These are phyloP conservation scores for Castor canadensis DNA, from an alignment of 2,113 vertebrate genomes.

Conservation along the genomic window DNA sequence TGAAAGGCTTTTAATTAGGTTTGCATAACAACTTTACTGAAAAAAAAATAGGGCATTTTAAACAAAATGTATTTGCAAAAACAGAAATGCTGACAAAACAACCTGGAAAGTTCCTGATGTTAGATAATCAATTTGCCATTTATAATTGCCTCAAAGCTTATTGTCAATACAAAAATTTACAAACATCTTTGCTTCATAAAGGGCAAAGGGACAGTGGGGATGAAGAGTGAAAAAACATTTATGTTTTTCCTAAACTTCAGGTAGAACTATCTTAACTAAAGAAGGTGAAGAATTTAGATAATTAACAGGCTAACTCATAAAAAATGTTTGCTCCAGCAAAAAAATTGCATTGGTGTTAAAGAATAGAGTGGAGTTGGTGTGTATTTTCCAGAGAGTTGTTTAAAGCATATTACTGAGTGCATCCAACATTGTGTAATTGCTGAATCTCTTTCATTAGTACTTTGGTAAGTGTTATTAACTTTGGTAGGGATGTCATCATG, in stretches of 20 bases:
- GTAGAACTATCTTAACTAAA: neutral
- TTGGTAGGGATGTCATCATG: neutral
- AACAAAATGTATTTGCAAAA: conserved; percentile 43
- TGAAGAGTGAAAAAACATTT: neutral
- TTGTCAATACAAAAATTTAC: neutral
- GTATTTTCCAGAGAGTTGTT: neutral
- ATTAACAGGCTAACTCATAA: neutral
- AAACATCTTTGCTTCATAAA: neutral
- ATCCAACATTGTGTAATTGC: neutral
- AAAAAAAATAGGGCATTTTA: conserved; percentile 54
- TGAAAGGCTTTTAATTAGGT: neutral
- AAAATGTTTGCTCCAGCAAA: neutral
- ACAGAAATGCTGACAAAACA: conserved; percentile 52
- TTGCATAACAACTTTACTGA: conserved; percentile 50
- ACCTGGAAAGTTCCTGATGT: conserved; percentile 40
- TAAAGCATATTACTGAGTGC: neutral
- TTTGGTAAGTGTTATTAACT: neutral
- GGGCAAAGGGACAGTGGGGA: neutral
- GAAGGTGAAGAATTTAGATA: neutral
- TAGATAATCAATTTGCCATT: conserved; percentile 52
- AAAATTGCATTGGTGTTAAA: neutral
- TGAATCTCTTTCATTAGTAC: neutral
- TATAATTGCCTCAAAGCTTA: conserved; percentile 27
- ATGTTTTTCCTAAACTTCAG: neutral
- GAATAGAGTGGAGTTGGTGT: neutral